A percentile compares a stretch with the other conserved stretches of the same genome.
Evolutionary conservation across 2,113 vertebrate species (phyloP).

Genomic region (Peromyscus polionotus): DNA sequence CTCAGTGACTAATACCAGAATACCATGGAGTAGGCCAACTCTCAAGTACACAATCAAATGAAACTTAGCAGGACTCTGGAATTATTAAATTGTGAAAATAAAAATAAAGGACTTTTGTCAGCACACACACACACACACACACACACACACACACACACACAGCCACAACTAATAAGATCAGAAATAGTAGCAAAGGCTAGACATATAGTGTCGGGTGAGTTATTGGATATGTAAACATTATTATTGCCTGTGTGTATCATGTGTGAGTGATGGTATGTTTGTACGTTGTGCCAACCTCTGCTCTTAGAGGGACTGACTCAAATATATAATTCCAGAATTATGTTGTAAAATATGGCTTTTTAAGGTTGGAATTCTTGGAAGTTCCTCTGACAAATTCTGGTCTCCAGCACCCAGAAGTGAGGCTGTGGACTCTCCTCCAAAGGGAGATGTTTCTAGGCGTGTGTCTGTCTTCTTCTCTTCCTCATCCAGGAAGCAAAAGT

Average conservation of each 20-base stretch:
- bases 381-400: not conserved
- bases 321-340: not conserved
- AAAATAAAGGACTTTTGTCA: not conserved
- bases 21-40: not conserved
- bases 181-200: not conserved
- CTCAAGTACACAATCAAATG: not conserved
- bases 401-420: not conserved
- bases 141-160: not conserved
- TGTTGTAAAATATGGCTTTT: not conserved
- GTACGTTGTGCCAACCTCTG: not conserved
- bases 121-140: not conserved
- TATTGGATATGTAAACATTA: not conserved
- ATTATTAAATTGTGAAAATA: not conserved
- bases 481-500: not conserved
- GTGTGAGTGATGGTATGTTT: too few relatives aligned
- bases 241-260: not conserved
- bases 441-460: not conserved
- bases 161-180: not conserved
- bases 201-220: not conserved
- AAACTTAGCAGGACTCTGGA: not conserved
- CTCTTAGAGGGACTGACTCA: not conserved
- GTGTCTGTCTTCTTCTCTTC: not conserved
- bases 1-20: not conserved
- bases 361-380: slow-evolving; percentile 26
- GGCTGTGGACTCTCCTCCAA: not conserved